Conservation (phyloP, 1,140 invertebrate genomes). For the Microvelia longipes region DNA sequence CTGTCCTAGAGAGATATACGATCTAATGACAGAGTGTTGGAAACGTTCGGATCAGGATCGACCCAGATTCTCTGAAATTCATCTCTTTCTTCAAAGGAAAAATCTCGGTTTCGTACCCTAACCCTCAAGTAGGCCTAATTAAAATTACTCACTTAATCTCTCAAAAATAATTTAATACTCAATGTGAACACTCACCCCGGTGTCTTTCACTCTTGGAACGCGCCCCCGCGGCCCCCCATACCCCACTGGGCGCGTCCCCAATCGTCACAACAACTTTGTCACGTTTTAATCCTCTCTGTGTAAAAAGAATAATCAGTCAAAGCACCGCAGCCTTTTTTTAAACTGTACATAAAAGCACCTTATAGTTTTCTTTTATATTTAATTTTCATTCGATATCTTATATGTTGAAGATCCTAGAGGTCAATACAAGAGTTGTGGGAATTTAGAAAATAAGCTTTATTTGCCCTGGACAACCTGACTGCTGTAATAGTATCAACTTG, state of each 20-base stretch:
- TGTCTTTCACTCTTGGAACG: slow-evolving; percentile 20
- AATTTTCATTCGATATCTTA: too few relatives aligned
- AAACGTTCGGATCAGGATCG: slow-evolving; percentile 44
- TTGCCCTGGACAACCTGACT: too few relatives aligned
- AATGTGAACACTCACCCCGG: slow-evolving; percentile 19
- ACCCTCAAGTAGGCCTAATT: slow-evolving; percentile 3
- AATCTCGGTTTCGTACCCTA: slow-evolving; percentile 35
- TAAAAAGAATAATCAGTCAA: not conserved
- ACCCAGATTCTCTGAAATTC: slow-evolving; percentile 55
- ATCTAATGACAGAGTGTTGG: slow-evolving; percentile 64
- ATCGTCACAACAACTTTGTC: not conserved
- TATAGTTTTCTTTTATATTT: not conserved
- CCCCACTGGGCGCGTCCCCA: not conserved
- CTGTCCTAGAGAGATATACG: slow-evolving; percentile 52
- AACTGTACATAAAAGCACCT: not conserved
- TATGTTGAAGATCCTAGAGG: too few relatives aligned
- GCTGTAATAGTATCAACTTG: too few relatives aligned
- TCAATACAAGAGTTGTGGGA: too few relatives aligned
- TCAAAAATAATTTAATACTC: slow-evolving; percentile 1
- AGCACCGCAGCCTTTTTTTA: not conserved
- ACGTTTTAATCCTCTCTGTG: slow-evolving; percentile 1
- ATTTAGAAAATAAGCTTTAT: too few relatives aligned
- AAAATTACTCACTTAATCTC: not conserved
- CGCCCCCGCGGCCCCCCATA: slow-evolving; percentile 4
- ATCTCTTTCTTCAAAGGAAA: slow-evolving; percentile 53